Conservation (phyloP, 1,140 invertebrate species). For the Solenopsis invicta region DNA sequence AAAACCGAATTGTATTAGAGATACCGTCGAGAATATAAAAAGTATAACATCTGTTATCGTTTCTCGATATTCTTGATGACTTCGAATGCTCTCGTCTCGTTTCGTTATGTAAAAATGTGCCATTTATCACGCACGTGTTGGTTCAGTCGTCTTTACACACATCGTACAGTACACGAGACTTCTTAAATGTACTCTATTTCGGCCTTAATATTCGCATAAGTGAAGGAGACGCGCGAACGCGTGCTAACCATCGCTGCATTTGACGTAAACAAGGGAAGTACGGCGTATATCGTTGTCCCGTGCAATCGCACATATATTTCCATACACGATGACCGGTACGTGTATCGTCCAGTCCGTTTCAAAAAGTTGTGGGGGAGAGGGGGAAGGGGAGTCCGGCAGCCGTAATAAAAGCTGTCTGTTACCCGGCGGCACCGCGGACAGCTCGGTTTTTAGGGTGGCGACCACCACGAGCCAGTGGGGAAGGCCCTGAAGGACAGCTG, state of each 20-base stretch:
- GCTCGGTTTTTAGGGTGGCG: slow-evolving; percentile 61
- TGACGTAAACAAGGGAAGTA: slow-evolving; percentile 1
- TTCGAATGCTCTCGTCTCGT: neutral
- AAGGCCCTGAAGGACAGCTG: slow-evolving; percentile 81
- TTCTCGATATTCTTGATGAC: neutral
- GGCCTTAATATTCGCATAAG: neutral
- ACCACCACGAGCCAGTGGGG: slow-evolving; percentile 33
- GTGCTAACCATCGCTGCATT: neutral
- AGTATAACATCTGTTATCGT: neutral
- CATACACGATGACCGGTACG: neutral
- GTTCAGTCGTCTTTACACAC: neutral
- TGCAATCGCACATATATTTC: neutral
- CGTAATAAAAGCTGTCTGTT: slow-evolving; percentile 70
- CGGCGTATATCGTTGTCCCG: neutral
- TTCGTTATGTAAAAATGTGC: neutral
- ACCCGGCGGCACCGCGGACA: slow-evolving; percentile 57
- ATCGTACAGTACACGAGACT: neutral
- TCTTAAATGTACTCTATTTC: neutral
- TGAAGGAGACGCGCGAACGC: neutral
- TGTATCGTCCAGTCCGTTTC: slow-evolving; percentile 18
- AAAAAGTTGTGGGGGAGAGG: slow-evolving; percentile 3
- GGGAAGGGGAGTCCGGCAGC: neutral
- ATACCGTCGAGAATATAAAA: neutral
- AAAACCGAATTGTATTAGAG: neutral
- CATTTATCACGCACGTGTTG: neutral